Conservation (phyloP, 2,797 vertebrate genomes). For the Rhadinocentrus ornatus region DNA sequence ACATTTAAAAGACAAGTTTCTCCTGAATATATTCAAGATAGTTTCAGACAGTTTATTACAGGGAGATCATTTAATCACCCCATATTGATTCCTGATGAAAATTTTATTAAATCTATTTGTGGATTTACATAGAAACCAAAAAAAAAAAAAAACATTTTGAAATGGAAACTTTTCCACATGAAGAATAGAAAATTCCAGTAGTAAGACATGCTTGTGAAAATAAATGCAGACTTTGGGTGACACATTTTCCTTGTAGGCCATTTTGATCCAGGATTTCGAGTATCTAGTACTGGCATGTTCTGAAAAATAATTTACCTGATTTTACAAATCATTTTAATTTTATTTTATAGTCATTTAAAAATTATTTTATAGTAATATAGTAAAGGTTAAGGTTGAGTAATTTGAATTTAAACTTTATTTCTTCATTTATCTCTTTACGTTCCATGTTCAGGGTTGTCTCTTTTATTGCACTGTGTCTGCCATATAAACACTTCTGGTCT, state of each 20-base stretch:
- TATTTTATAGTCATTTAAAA: too few relatives aligned
- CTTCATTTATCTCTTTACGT: not conserved
- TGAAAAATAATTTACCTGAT: not conserved
- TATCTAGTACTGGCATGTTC: too few relatives aligned
- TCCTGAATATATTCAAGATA: not conserved
- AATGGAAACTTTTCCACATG: not conserved
- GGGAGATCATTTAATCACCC: too few relatives aligned
- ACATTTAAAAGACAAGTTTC: too few relatives aligned
- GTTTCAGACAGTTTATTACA: not conserved
- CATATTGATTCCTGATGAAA: not conserved
- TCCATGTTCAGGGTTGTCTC: not conserved
- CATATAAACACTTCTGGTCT: not conserved
- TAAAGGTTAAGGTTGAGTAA: not conserved
- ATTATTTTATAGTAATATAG: too few relatives aligned
- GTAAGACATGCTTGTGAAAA: not conserved
- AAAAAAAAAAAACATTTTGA: not conserved
- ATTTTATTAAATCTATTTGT: not conserved
- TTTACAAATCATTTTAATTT: not conserved
- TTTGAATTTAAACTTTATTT: not conserved
- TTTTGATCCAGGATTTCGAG: too few relatives aligned
- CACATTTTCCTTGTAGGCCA: not conserved
- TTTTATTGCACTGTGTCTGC: not conserved
- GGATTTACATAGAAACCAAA: not conserved
- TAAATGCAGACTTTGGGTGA: not conserved
- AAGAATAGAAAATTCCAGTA: not conserved